Evolutionary conservation across 2,113 vertebrate genomes (phyloP), one percentile per base, ranked within the genome.

Genomic region (Noctilio leporinus): DNA sequence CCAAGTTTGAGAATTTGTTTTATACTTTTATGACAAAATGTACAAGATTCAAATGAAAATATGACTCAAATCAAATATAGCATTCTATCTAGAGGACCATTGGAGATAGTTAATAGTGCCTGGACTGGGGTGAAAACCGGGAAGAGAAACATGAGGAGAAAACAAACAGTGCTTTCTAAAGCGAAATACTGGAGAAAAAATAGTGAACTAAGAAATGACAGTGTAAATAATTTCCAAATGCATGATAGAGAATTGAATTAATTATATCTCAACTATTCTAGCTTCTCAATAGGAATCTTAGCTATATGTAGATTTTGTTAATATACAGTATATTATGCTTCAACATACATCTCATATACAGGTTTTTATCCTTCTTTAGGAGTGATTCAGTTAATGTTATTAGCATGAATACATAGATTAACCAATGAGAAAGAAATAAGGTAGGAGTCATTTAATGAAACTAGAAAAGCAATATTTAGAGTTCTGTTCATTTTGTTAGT

Each of bases 1-100:
- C 26, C 28, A 72, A 64, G 43, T 86, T 78, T 93, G 24, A 93
- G 80, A 91, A 80, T 86, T 76, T 86, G 82, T 96, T 95, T 96
- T 91, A 91, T 77, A 83, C 49, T 65, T 96, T 89, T 17, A 93
- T 78, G 49, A 59, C 62, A 73, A 91, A 95, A 75, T 22, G 2
- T 35, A 47, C 10, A 89, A 86, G n/a, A 94, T 55, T 6, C n/a
- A 87, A 90, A 88, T 77, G 77, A 62, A 90, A 88, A 49, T 65
- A 80, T 77, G n/a, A 24, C 26, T 65, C 70, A 70, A 84, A 76
- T 84, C 75, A 80, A 88, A 69, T 62, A 73, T 17, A 43, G 22
- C 65, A 22, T 91, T 83, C 35, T 17, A 28, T 76, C 1, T 24
- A 53, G 65, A 94, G 35, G 49, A 45, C 47, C 64, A 55, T 69